phyloP scores from a whole-genome alignment of 2,797 vertebrate genomes.

The Crypturellus tataupa region DNA sequence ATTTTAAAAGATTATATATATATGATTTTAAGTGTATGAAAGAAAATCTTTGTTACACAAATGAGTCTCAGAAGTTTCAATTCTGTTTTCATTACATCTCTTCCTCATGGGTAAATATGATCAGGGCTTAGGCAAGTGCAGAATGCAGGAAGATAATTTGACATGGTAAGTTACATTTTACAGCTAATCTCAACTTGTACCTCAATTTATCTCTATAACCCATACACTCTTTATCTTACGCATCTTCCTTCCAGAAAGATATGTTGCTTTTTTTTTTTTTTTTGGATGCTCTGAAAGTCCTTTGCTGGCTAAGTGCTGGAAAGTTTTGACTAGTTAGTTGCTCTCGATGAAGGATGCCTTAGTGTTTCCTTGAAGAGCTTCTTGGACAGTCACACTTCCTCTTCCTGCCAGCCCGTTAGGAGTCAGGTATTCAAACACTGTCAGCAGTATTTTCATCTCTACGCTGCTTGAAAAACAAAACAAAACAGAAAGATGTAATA shows the following conservation, averaged over 20 bases:
- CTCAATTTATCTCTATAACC: background rate
- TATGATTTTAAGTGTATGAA: background rate
- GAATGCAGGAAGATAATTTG: background rate
- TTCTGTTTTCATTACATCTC: background rate
- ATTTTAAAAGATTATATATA: background rate
- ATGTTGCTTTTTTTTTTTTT: background rate
- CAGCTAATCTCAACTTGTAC: background rate
- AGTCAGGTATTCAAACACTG: background rate
- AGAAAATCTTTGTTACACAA: background rate
- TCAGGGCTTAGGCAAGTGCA: background rate
- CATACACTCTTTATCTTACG: background rate
- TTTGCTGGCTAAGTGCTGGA: background rate
- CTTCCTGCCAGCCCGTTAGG: background rate
- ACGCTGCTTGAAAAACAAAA: constrained; percentile 41
- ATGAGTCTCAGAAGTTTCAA: background rate
- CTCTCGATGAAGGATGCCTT: constrained; percentile 7
- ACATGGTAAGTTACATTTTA: background rate
- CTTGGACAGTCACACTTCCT: constrained; percentile 50
- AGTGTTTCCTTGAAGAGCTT: constrained; percentile 26
- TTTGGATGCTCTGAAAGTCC: background rate
- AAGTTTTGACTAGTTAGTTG: background rate
- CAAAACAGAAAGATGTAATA: constrained; percentile 40
- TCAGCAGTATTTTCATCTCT: constrained; percentile 38
- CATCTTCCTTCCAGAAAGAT: background rate
- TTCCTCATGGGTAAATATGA: background rate